Conservation (phyloP, 2,888 invertebrate species). For the Euspilapteryx auroguttella region DNA sequence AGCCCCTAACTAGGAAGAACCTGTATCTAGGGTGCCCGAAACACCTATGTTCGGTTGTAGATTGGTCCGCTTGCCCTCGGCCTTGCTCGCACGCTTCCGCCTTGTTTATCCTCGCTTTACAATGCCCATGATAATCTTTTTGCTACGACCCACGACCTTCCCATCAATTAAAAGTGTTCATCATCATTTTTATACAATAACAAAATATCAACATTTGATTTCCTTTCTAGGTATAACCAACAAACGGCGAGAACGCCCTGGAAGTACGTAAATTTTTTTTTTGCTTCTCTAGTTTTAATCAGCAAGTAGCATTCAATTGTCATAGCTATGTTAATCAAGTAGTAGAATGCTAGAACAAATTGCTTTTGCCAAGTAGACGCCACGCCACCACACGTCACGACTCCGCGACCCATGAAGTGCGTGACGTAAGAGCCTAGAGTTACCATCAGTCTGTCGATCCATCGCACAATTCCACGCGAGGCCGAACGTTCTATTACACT, state of each 20-base stretch:
- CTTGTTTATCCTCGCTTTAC: conserved; percentile 48
- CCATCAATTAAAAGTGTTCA: conserved; percentile 11
- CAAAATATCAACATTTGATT: conserved; percentile 32
- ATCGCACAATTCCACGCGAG: conserved; percentile 37
- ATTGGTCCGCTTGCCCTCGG: conserved; percentile 49
- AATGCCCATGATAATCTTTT: conserved; percentile 51
- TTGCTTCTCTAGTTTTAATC: conserved; percentile 1
- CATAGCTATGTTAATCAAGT: too few species aligned
- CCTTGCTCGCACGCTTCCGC: conserved; percentile 52
- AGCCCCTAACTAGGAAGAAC: too few species aligned
- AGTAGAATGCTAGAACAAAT: too few species aligned
- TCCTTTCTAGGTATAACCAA: conserved; percentile 60
- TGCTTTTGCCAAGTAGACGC: too few species aligned
- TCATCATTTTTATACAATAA: conserved; percentile 11
- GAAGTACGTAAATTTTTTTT: conserved; percentile 48
- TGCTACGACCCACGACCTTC: conserved; percentile 43
- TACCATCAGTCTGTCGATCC: conserved; percentile 39
- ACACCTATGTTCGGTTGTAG: too few species aligned
- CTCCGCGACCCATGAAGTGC: too few species aligned
- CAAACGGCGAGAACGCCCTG: conserved; percentile 55
- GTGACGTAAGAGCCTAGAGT: too few species aligned
- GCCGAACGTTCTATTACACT: conserved; percentile 25
- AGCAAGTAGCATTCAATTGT: too few species aligned
- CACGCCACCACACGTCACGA: too few species aligned
- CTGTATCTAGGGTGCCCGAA: too few species aligned